Evolutionary conservation across 2,888 invertebrate species (phyloP), one percentile per base, ranked within the genome.

Genomic region (Nomada fabriciana): DNA sequence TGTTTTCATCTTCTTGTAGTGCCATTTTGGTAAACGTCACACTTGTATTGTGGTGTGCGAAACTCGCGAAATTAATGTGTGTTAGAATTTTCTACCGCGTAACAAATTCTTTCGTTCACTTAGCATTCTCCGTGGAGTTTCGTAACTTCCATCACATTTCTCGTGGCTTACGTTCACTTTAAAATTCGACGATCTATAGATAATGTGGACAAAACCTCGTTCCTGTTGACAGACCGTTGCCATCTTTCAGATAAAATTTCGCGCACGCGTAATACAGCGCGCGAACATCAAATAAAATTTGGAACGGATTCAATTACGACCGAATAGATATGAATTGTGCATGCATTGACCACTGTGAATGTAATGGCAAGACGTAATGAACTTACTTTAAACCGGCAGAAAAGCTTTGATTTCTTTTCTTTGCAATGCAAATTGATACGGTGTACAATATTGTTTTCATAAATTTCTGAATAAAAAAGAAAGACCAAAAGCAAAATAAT

Each of bases 1-100:
- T 95, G 92, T 94, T 95, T 87, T 96, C 96, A 85, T 96, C 95
- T 90, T 95, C 95, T 84, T 95, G 95, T 88, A 94, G 94, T 93
- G 95, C 95, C 96, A 96, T 96, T 93, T 94, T 93, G 87, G 68
- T 81, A 79, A 85, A 89, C 86, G 88, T 91, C 88, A 89, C 88
- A 68, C 79, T 73, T 72, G 43, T 64, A 79, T 61, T 60, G 65
- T 60, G 59, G 23, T 67, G 55, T 69, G 65, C 70, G 20, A 77
- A 47, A 74, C 73, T 76, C 52, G 70, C 52, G 47, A 76, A 73
- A 47, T 13, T 64, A 52, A 75, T 67, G 70, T 76, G 42, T 72
- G 61, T 84, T 80, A 83, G 25, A 86, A 64, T 68, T 77, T 53
- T 68, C 55, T 80, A 52, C 47, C 55, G 23, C 29, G 70, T 50